Percentiles rank a stretch among this genome's conserved stretches.
These are phyloP conservation scores for Ferdinandea cuprea DNA, from an alignment of 2,888 invertebrate species.

Conservation along the genomic window DNA sequence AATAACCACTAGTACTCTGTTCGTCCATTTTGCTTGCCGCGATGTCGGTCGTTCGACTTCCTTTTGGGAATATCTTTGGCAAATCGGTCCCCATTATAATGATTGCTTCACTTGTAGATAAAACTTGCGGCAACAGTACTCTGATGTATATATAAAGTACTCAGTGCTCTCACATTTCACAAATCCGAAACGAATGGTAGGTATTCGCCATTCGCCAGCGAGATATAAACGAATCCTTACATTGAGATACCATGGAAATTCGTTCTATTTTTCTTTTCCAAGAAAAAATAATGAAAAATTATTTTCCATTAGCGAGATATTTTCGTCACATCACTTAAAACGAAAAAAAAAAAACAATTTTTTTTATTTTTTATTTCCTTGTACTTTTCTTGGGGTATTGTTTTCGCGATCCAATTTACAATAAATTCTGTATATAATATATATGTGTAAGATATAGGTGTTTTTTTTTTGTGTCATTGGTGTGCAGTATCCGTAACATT, in stretches of 20 bases:
- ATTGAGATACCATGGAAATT: neutral
- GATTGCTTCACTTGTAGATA: constrained; percentile 56
- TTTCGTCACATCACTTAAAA: constrained; percentile 43
- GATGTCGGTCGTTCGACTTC: no score
- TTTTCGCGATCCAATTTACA: constrained; percentile 46
- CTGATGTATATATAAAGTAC: constrained; percentile 1
- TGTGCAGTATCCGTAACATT: neutral
- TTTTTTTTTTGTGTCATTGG: constrained; percentile 6
- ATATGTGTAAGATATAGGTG: neutral
- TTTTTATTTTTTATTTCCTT: no score
- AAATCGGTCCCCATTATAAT: constrained; percentile 71
- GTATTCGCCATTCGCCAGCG: constrained; percentile 10
- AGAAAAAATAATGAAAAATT: constrained; percentile 53
- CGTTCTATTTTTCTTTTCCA: constrained; percentile 15
- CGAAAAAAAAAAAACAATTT: neutral
- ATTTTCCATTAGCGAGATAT: constrained; percentile 62
- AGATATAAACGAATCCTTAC: constrained; percentile 7
- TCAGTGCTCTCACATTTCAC: constrained; percentile 22
- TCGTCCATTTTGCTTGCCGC: constrained; percentile 23
- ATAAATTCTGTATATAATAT: constrained; percentile 27
- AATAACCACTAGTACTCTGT: constrained; percentile 12
- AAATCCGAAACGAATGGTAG: constrained; percentile 38
- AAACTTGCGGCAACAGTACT: constrained; percentile 1
- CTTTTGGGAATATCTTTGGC: constrained; percentile 43
- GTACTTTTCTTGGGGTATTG: constrained; percentile 26